A percentile compares a stretch with the other conserved stretches of the same genome.
Evolutionary conservation across 2,888 invertebrate species (phyloP).

Genomic region (Melanostoma mellinum): DNA sequence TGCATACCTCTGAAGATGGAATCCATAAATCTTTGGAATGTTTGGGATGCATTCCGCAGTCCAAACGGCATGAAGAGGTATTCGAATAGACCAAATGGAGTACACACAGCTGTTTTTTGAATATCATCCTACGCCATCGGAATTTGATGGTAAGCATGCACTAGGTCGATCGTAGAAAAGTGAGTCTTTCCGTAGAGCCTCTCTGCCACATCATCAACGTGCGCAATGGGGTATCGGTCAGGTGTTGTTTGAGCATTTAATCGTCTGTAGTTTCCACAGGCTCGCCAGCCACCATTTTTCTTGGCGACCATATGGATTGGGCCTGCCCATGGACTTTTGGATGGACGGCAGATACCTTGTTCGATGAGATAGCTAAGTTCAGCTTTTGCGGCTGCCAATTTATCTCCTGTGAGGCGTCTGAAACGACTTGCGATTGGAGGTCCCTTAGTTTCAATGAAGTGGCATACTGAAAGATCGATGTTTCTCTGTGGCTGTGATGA

Average conservation of each 20-base stretch:
- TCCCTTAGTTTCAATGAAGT: neutral
- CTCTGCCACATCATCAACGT: constrained; percentile 1
- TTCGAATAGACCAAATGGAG: constrained; percentile 79
- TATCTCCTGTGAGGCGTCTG: constrained; percentile 23
- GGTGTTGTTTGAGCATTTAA: constrained; percentile 76
- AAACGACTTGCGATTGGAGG: constrained; percentile 9
- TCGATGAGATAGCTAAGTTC: constrained; percentile 60
- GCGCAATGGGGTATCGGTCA: constrained; percentile 77
- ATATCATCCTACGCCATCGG: constrained; percentile 77
- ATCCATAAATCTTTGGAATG: constrained; percentile 79
- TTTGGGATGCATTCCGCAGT: constrained; percentile 78
- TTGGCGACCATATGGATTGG: constrained; percentile 77
- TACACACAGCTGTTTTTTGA: constrained; percentile 78
- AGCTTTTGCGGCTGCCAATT: no score
- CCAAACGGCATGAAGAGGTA: constrained; percentile 75
- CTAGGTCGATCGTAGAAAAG: constrained; percentile 74
- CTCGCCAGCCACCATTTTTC: constrained; percentile 31
- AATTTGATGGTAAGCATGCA: constrained; percentile 78
- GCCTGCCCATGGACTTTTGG: constrained; percentile 79
- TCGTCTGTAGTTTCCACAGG: constrained; percentile 75
- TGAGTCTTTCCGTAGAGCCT: constrained; percentile 6
- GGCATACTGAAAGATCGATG: neutral
- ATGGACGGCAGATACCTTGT: constrained; percentile 79
- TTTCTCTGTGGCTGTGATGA: neutral
- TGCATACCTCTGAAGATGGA: constrained; percentile 73